Conservation (phyloP, 2,888 invertebrate species). For the Rotaria magnacalcarata region DNA sequence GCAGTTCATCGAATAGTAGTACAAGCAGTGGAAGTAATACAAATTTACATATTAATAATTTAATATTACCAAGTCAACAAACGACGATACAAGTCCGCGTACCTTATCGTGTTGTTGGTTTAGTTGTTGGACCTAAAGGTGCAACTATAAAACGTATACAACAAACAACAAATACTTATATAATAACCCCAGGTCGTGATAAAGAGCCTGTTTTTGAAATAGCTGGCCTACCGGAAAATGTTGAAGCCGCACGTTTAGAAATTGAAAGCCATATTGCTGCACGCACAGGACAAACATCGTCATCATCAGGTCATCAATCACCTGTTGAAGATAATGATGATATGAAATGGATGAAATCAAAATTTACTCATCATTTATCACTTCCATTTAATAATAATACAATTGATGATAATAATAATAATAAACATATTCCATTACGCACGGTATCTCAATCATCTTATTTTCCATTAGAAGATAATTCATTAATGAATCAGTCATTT, state of each 20-base stretch:
- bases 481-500: background rate
- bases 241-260: conserved; percentile 87
- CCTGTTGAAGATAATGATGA: conserved; percentile 12
- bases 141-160: conserved; percentile 99
- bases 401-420: background rate
- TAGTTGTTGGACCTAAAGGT: conserved; percentile 97
- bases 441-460: conserved; percentile 6
- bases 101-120: conserved; percentile 93
- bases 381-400: background rate
- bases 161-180: conserved; percentile 96
- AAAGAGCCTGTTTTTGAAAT: conserved; percentile 98
- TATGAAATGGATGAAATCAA: background rate
- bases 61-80: conserved; percentile 5
- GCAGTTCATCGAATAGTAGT: background rate
- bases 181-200: conserved; percentile 93
- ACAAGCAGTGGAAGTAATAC: background rate
- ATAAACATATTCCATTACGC: conserved; percentile 2
- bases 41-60: background rate
- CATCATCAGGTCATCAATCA: background rate
- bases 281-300: conserved; percentile 67
- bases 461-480: conserved; percentile 18
- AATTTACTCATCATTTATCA: conserved; percentile 18
- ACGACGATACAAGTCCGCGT: conserved; percentile 64
- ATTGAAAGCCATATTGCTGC: conserved; percentile 96
- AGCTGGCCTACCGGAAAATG: conserved; percentile 91